Base-by-base conservation (phyloP, 2,797 vertebrate genomes). In the Apodemus agrarius region DNA sequence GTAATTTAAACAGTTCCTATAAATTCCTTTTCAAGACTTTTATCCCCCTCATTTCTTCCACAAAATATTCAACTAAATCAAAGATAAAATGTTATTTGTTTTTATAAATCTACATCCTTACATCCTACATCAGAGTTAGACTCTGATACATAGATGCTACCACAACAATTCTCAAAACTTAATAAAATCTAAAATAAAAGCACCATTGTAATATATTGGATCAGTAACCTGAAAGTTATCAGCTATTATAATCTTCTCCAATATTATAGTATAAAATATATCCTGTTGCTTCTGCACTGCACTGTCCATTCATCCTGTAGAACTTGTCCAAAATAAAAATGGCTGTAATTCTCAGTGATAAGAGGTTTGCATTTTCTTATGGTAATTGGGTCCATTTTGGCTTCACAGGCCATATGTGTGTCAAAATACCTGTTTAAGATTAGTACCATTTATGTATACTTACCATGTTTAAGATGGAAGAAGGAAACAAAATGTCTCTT, bases 301-400 rank as follows among this genome's bases (percentile, higher is more conserved):
- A 43, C 3, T 4, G 65, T 34, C 22, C 49, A 24, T 26, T 2
- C 0, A 26, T 59, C n/a, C 46, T 59, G 1, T 2, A 59, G 26
- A 43, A 52, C 16, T 26, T 37, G 54, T 52, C n/a, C 11, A 65
- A 54, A 91, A 81, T 52, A 19, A 67, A 80, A 87, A n/a, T 9
- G 14, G 5, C 26, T 52, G 21, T 17, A 54, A 54, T 69, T 54
- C 6, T 21, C 21, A n/a, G 31, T 86, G 26, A 65, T 31, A 67
- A 79, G 61, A 26, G 26, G 16, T 31, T 72, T 16, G 37, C 1
- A 67, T 46, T 14, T 26, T 1, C 34, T 49, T 69, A 19, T 6
- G 54, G 8, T 43, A 3, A 11, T 5, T 59, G 1, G 9, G 10
- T 4, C 13, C 3, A 9, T 8, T 12, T 69, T 14, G 26, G 31